Conservation (phyloP, 2,797 vertebrate genomes). For the Tiaroga cobitis region DNA sequence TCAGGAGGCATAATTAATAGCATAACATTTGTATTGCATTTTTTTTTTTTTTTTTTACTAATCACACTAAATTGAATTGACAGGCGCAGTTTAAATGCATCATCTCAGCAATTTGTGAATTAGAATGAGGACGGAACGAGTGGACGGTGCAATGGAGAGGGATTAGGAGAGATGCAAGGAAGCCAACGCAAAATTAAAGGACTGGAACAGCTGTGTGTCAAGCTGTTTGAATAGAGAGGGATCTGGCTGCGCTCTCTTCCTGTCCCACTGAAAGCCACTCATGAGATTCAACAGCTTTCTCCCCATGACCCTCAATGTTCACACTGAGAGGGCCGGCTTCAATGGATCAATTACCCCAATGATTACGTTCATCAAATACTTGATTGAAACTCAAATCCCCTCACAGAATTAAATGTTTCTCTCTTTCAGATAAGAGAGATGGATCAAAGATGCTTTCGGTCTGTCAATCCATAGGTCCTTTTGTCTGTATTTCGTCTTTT, state of each 20-base stretch:
- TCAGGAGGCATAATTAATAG: slow-evolving; percentile 23
- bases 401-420: slow-evolving; percentile 50
- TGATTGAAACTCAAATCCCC: slow-evolving; percentile 54
- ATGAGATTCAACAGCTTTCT: slow-evolving; percentile 57
- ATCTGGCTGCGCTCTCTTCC: slow-evolving; percentile 51
- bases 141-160: slow-evolving; percentile 7
- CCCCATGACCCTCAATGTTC: slow-evolving; percentile 55
- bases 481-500: neutral
- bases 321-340: slow-evolving; percentile 48
- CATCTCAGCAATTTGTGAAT: slow-evolving; percentile 36
- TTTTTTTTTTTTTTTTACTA: neutral
- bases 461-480: neutral
- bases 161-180: slow-evolving; percentile 12
- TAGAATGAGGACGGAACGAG: slow-evolving; percentile 20
- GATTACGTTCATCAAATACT: slow-evolving; percentile 61
- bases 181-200: slow-evolving; percentile 28
- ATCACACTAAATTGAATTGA: slow-evolving; percentile 15
- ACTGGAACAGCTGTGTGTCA: slow-evolving; percentile 38
- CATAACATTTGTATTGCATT: neutral
- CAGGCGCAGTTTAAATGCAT: slow-evolving; percentile 4
- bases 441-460: slow-evolving; percentile 12
- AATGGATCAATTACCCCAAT: slow-evolving; percentile 59
- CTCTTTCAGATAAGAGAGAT: slow-evolving; percentile 37
- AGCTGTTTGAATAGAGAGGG: slow-evolving; percentile 45
- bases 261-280: slow-evolving; percentile 53